A percentile compares a stretch with the other conserved stretches of the same genome.
Evolutionary conservation across 2,113 vertebrate species (phyloP).

Genomic region (Gnathonemus longibarbis): DNA sequence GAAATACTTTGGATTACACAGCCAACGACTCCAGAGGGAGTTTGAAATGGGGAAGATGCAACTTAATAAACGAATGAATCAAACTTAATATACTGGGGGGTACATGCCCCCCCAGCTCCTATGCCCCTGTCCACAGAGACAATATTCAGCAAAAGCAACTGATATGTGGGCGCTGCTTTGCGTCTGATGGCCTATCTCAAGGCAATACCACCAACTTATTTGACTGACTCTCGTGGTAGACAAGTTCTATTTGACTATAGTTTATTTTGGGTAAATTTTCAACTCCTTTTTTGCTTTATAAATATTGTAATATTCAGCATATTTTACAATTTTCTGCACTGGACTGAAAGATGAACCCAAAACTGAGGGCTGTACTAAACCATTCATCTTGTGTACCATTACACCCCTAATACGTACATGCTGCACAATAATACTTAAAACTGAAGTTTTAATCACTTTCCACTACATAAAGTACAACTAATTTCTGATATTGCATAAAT

Average conservation of each 20-base stretch:
- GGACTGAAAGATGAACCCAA: background rate
- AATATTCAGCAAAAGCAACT: background rate
- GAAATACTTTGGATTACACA: background rate
- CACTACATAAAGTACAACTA: too few relatives aligned
- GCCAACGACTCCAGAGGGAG: too few relatives aligned
- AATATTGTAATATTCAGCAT: background rate
- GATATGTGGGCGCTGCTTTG: too few relatives aligned
- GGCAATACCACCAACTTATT: too few relatives aligned
- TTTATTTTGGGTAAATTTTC: background rate
- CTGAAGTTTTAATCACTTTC: too few relatives aligned
- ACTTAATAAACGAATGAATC: background rate
- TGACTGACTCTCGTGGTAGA: too few relatives aligned
- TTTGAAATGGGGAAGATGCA: background rate
- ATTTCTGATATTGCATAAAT: too few relatives aligned
- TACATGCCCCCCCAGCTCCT: background rate
- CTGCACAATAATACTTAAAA: too few relatives aligned
- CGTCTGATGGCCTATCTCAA: too few relatives aligned
- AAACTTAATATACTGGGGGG: background rate
- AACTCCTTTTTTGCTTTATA: background rate
- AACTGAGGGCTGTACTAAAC: background rate
- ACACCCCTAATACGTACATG: too few relatives aligned
- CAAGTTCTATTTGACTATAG: background rate
- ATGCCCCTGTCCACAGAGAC: background rate
- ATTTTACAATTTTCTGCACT: too few relatives aligned
- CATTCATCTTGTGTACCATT: too few relatives aligned